These are phyloP conservation scores for Calonectris borealis DNA, from an alignment of 2,113 vertebrate genomes.

Conservation along the genomic window DNA sequence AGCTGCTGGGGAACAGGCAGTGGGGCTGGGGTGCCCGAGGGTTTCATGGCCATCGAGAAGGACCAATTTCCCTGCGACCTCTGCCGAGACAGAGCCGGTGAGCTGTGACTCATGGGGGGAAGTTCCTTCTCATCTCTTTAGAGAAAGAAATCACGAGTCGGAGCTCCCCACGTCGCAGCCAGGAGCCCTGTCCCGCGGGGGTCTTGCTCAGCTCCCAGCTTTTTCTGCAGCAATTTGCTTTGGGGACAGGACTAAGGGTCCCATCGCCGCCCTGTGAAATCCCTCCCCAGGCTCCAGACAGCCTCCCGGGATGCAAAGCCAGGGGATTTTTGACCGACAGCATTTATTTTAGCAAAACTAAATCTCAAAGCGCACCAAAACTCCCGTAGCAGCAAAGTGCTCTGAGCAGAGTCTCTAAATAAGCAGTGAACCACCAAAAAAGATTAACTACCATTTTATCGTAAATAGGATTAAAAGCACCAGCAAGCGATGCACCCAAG, in stretches of 20 bases:
- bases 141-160: background rate
- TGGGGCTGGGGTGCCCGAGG: background rate
- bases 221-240: background rate
- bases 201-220: background rate
- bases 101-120: background rate
- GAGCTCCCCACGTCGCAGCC: fast-evolving
- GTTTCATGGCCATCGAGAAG: background rate
- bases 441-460: background rate
- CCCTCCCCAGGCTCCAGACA: background rate
- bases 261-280: background rate
- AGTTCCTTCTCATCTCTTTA: background rate
- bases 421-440: background rate
- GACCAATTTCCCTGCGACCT: background rate
- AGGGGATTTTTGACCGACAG: background rate
- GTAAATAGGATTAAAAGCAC: background rate
- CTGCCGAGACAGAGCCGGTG: background rate
- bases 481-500: fast-evolving
- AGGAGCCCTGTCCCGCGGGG: fast-evolving
- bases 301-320: fast-evolving
- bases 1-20: fast-evolving
- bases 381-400: fast-evolving
- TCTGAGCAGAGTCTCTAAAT: background rate
- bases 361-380: background rate
- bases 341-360: background rate
- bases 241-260: background rate